phyloP scores from a whole-genome alignment of 2,113 vertebrate genomes.

The Petromus typicus region DNA sequence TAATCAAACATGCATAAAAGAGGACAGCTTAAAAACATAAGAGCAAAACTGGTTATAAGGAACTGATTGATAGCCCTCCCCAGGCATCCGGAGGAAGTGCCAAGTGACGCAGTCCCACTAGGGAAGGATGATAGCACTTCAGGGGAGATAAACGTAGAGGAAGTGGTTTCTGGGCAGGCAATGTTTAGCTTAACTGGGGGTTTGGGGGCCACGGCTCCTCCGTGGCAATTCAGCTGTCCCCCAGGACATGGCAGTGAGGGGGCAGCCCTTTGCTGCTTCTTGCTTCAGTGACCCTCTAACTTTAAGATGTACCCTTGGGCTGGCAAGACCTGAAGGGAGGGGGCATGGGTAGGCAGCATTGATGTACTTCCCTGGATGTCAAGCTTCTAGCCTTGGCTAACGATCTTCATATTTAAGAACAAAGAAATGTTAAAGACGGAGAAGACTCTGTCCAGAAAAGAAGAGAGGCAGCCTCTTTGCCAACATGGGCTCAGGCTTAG shows the following conservation, averaged over 20 bases:
- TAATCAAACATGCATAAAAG: neutral
- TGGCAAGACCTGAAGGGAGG: neutral
- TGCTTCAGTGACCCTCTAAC: neutral
- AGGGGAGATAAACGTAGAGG: neutral
- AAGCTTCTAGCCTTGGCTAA: neutral
- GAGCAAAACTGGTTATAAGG: neutral
- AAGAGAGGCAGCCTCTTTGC: neutral
- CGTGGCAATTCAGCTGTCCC: neutral
- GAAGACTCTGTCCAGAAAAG: neutral
- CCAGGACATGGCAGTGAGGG: neutral
- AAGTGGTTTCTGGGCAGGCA: neutral
- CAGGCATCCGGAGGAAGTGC: neutral
- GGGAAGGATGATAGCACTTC: neutral
- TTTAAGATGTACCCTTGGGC: neutral
- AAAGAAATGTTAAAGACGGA: neutral
- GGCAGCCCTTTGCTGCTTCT: neutral
- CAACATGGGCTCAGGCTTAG: neutral
- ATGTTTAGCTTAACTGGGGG: neutral
- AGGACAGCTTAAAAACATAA: slow-evolving; percentile 13
- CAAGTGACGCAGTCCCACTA: neutral
- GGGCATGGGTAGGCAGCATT: neutral
- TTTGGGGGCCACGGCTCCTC: neutral
- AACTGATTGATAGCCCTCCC: neutral
- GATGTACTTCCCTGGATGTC: neutral
- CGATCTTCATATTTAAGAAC: neutral